Percentiles rank a stretch among this genome's conserved stretches.
These are phyloP conservation scores for Nymphalis io DNA, from an alignment of 1,140 invertebrate species.

Conservation along the genomic window DNA sequence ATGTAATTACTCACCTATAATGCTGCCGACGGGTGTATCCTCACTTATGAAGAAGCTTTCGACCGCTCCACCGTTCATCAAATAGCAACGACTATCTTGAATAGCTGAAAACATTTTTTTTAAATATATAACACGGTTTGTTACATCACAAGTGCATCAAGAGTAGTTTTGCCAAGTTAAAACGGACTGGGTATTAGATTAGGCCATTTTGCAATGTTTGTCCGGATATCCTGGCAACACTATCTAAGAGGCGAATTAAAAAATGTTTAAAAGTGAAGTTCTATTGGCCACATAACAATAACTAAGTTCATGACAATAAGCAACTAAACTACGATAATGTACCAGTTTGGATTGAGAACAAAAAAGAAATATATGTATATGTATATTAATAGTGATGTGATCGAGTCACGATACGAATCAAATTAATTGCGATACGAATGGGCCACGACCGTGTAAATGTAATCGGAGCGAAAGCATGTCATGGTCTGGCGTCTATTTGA, in stretches of 20 bases:
- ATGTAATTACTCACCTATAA: slow-evolving; percentile 82
- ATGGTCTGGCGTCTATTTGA: background rate
- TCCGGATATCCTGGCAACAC: too few relatives aligned
- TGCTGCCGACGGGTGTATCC: slow-evolving; percentile 88
- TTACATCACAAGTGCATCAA: too few relatives aligned
- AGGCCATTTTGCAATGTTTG: too few relatives aligned
- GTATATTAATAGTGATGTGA: slow-evolving; percentile 18
- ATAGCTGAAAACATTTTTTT: slow-evolving; percentile 67
- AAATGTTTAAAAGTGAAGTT: slow-evolving; percentile 21
- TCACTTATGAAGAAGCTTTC: slow-evolving; percentile 95
- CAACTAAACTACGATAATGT: slow-evolving; percentile 9
- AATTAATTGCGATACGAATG: slow-evolving; percentile 19
- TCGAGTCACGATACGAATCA: slow-evolving; percentile 33
- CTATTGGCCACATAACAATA: background rate
- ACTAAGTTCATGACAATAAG: slow-evolving; percentile 11
- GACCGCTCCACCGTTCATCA: slow-evolving; percentile 93
- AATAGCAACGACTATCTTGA: slow-evolving; percentile 91
- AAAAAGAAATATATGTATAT: background rate
- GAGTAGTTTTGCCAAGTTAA: too few relatives aligned
- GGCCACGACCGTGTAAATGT: slow-evolving; percentile 15
- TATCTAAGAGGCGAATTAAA: background rate
- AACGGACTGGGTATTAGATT: too few relatives aligned
- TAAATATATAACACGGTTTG: background rate
- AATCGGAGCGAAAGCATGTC: slow-evolving; percentile 27
- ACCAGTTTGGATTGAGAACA: slow-evolving; percentile 19